These are phyloP conservation scores for Hypselothyrea guttata DNA, from an alignment of 2,888 invertebrate genomes.

Conservation along the genomic window DNA sequence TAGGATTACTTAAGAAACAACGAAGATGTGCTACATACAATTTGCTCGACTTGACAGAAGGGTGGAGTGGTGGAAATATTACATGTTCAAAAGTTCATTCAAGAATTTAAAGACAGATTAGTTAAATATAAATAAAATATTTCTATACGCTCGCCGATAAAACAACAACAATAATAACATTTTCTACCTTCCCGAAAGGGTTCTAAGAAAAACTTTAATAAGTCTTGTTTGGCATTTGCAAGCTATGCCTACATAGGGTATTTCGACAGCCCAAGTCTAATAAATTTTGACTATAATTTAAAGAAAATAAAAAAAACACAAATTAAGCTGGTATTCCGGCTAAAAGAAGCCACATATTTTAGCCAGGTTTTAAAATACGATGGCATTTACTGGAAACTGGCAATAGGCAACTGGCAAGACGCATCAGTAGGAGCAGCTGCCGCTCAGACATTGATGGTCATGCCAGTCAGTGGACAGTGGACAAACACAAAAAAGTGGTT, in stretches of 20 bases:
- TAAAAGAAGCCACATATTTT: conserved; percentile 64
- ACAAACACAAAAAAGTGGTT: conserved; percentile 67
- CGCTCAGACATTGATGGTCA: conserved; percentile 59
- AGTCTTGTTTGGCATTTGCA: background rate
- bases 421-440: conserved; percentile 38
- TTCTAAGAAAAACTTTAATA: too few species aligned
- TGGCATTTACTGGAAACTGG: conserved; percentile 46
- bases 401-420: conserved; percentile 42
- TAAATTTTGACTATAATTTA: conserved; percentile 58
- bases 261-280: conserved; percentile 23
- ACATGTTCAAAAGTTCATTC: too few species aligned
- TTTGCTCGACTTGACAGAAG: too few species aligned
- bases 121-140: too few species aligned
- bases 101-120: too few species aligned
- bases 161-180: too few species aligned
- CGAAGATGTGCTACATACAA: too few species aligned
- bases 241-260: conserved; percentile 15
- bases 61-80: too few species aligned
- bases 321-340: conserved; percentile 12
- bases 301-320: conserved; percentile 18
- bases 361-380: conserved; percentile 68
- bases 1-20: too few species aligned
- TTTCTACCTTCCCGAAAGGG: too few species aligned
- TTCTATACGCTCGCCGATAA: too few species aligned
- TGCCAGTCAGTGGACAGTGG: conserved; percentile 44